Evolutionary conservation across 2,888 invertebrate species (phyloP).

Genomic region (Melikaiella ostensackeni): DNA sequence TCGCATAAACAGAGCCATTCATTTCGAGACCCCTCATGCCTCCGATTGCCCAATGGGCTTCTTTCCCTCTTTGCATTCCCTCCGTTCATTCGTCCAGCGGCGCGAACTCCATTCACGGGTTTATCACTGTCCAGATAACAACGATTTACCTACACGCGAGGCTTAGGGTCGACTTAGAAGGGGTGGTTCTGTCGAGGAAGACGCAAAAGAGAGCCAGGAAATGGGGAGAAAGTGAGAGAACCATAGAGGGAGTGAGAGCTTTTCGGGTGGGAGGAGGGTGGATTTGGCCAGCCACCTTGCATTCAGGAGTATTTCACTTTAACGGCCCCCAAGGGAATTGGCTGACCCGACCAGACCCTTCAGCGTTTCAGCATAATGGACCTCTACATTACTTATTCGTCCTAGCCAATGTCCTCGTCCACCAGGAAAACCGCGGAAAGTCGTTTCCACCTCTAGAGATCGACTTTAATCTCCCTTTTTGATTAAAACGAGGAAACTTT

Average conservation of each 20-base stretch:
- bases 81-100: slow-evolving; percentile 56
- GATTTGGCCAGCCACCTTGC: slow-evolving; percentile 73
- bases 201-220: slow-evolving; percentile 46
- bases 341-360: slow-evolving; percentile 75
- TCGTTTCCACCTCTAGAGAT: slow-evolving; percentile 46
- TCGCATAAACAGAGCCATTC: slow-evolving; percentile 69
- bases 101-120: slow-evolving; percentile 75
- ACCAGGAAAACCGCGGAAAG: slow-evolving; percentile 49
- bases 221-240: slow-evolving; percentile 52
- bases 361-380: slow-evolving; percentile 76
- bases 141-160: slow-evolving; percentile 76
- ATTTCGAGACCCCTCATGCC: slow-evolving; percentile 56
- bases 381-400: slow-evolving; percentile 77
- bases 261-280: slow-evolving; percentile 51
- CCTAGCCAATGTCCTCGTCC: slow-evolving; percentile 69
- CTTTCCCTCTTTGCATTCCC: slow-evolving; percentile 57
- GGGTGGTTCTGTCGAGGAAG: slow-evolving; percentile 41
- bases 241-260: slow-evolving; percentile 40
- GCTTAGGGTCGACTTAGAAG: slow-evolving; percentile 54
- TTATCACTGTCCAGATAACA: slow-evolving; percentile 78
- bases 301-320: slow-evolving; percentile 77
- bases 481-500: slow-evolving; percentile 18
- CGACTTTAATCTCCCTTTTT: slow-evolving; percentile 33
- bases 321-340: slow-evolving; percentile 77
- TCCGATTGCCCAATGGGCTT: slow-evolving; percentile 50